Evolutionary conservation across 2,113 vertebrate species (phyloP), one percentile per base, ranked within the genome.

Genomic region (Dasyprocta punctata): DNA sequence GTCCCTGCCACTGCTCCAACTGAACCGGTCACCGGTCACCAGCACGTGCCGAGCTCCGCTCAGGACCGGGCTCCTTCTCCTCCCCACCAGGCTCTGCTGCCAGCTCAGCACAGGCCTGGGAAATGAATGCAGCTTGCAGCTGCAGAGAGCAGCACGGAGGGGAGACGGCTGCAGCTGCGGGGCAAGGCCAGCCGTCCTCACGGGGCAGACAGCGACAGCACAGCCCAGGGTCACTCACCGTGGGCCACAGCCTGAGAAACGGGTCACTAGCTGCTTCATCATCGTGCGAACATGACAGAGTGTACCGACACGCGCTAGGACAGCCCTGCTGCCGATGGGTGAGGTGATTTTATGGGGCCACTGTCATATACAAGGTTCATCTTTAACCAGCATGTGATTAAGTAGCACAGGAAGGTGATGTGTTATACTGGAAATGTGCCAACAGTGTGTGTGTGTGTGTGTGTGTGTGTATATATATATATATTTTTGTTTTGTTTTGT

Each of bases 81-180:
- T 2, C 1, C 38, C 0, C 2, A 11, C 85, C 24, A 24, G 7
- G 30, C 17, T 16, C 65, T 38, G 2, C 30, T 61, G 11, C 30
- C 4, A 47, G 36, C 6, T 56, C 33, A 12, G 36, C 52, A 14
- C 69, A 0, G 0, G 4, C 56, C 44, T 3, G 11, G 33, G 52
- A 47, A 60, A 28, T 14, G 41, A 24, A 13, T 10, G 7, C 19
- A 58, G 67, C 26, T 6, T 19, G 1, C 5, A 28, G 9, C 36
- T 26, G 33, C 75, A 65, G 75, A 44, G 10, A 54, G 44, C 19
- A 2, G 38, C 13, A 28, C 3, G 3, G 24, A 73, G 6, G 10
- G 19, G 41, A n/a, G 20, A 12, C 5, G 19, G 86, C 28, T 16
- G 14, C 17, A 33, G 67, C 11, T 4, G 28, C 0, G 26, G 9